phyloP scores from a whole-genome alignment of 2,113 vertebrate species.

The Aleadryas rufinucha region DNA sequence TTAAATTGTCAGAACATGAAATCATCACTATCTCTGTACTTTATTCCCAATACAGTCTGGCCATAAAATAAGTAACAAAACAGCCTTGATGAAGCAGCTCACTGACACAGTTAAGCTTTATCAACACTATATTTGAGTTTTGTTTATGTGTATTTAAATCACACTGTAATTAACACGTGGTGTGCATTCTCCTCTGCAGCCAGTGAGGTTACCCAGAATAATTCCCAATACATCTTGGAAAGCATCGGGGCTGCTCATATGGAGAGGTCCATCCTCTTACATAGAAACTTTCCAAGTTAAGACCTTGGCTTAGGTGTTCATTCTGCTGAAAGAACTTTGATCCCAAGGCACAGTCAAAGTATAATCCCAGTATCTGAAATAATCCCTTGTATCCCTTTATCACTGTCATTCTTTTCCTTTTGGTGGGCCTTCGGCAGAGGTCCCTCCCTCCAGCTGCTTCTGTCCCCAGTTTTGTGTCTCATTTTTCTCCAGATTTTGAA shows the following conservation, averaged over 20 bases:
- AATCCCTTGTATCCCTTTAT: neutral
- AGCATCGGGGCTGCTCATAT: too few species aligned
- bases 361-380: neutral
- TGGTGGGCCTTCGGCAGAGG: neutral
- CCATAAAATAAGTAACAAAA: neutral
- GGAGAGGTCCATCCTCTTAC: neutral
- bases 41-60: neutral
- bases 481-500: neutral
- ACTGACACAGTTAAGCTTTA: neutral
- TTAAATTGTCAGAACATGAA: neutral
- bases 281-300: neutral
- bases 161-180: neutral
- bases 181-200: neutral
- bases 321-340: neutral
- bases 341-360: neutral
- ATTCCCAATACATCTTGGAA: neutral
- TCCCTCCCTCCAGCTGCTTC: neutral
- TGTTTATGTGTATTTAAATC: neutral
- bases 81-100: neutral
- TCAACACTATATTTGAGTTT: neutral
- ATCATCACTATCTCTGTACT: neutral
- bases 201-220: neutral
- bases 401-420: neutral
- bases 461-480: neutral
- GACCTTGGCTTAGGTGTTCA: neutral